phyloP scores from a whole-genome alignment of 2,797 vertebrate genomes.

The Schizopygopsis pylzovi region DNA sequence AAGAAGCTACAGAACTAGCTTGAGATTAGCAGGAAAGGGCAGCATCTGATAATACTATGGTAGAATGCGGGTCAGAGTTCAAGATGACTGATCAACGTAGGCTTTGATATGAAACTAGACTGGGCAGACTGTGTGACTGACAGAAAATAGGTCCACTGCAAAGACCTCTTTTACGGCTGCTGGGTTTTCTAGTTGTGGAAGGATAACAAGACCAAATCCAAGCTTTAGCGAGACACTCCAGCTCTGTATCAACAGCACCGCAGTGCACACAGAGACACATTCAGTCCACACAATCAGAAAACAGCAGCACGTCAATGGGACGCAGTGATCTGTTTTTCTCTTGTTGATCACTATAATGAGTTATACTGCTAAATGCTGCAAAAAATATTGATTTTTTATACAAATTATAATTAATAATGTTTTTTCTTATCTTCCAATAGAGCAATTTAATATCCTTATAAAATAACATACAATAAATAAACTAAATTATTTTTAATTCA shows the following conservation, averaged over 20 bases:
- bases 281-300: conserved; percentile 28
- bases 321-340: background rate
- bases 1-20: background rate
- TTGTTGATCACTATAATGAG: conserved; percentile 15
- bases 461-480: background rate
- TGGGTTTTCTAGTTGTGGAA: conserved; percentile 27
- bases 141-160: conserved; percentile 8
- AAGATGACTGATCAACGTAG: conserved; percentile 40
- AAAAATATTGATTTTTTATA: background rate
- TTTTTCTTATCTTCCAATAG: background rate
- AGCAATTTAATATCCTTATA: background rate
- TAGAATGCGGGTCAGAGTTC: conserved; percentile 59
- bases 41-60: background rate
- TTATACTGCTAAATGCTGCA: conserved; percentile 27
- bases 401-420: background rate
- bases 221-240: conserved; percentile 36
- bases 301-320: conserved; percentile 36
- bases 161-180: conserved; percentile 23
- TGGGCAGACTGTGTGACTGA: conserved; percentile 7
- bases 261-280: conserved; percentile 14
- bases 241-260: conserved; percentile 18
- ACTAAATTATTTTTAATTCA: background rate
- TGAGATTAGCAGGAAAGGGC: conserved; percentile 39
- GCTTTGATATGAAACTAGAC: conserved; percentile 42
- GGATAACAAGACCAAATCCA: conserved; percentile 37